Conservation (phyloP, 2,888 invertebrate species). For the Leucozona laternaria region DNA sequence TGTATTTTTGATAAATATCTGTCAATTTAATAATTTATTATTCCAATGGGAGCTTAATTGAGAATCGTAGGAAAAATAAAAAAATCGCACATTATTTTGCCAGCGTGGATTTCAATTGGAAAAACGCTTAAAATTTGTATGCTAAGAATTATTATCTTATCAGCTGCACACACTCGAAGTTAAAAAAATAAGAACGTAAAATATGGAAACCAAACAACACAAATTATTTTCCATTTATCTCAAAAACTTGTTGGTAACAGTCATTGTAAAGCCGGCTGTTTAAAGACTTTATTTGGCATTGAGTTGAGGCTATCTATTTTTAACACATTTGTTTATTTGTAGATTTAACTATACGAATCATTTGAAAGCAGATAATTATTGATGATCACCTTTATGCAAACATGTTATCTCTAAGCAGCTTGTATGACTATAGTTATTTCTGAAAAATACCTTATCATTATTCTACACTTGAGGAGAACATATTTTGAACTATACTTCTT, state of each 20-base stretch:
- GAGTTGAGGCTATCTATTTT: background rate
- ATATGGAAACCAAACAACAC: background rate
- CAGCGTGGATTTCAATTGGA: constrained; percentile 61
- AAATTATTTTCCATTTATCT: constrained; percentile 14
- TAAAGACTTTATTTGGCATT: background rate
- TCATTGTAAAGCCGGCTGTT: constrained; percentile 8
- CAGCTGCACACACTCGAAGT: constrained; percentile 22
- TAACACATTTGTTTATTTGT: background rate
- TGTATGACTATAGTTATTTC: background rate
- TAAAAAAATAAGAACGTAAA: background rate
- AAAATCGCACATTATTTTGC: constrained; percentile 46
- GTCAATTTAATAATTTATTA: background rate
- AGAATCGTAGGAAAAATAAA: background rate
- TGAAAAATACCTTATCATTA: background rate
- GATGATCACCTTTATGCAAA: background rate
- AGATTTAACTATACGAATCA: background rate
- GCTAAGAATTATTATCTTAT: constrained; percentile 38
- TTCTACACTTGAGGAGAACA: background rate
- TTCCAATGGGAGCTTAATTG: background rate
- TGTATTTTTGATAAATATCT: background rate
- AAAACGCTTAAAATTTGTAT: background rate
- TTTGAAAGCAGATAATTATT: background rate
- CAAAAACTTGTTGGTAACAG: constrained; percentile 9
- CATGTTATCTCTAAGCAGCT: background rate
- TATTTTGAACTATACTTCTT: background rate